Evolutionary conservation across 2,888 invertebrate genomes (phyloP).

Genomic region (Criorhina ranunculi): DNA sequence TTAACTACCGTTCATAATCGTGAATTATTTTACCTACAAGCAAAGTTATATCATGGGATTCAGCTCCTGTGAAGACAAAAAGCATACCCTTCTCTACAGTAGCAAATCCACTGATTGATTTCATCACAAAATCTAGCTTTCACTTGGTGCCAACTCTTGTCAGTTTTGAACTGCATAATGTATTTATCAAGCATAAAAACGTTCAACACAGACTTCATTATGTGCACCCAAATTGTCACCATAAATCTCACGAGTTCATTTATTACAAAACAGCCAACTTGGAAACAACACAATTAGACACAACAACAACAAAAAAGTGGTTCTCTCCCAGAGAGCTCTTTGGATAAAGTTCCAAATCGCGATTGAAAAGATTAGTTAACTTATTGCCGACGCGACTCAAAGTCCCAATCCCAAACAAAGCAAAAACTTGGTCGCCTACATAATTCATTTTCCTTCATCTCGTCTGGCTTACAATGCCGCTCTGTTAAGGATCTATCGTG

Average conservation of each 20-base stretch:
- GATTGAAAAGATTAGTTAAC: constrained; percentile 64
- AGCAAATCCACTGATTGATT: too few relatives aligned
- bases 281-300: constrained; percentile 68
- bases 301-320: constrained; percentile 46
- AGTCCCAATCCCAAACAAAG: constrained; percentile 38
- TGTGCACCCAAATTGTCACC: constrained; percentile 61
- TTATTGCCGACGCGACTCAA: constrained; percentile 28
- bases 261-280: constrained; percentile 40
- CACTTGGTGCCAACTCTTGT: neutral
- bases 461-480: constrained; percentile 32
- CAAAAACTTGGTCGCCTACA: constrained; percentile 68
- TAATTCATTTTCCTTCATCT: constrained; percentile 48
- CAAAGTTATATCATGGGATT: too few relatives aligned
- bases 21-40: too few relatives aligned
- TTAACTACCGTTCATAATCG: too few relatives aligned
- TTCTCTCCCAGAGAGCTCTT: constrained; percentile 25
- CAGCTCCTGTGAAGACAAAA: too few relatives aligned
- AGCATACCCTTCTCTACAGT: too few relatives aligned
- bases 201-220: constrained; percentile 29
- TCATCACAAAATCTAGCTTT: too few relatives aligned
- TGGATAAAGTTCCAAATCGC: constrained; percentile 65
- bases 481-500: constrained; percentile 37
- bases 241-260: constrained; percentile 65
- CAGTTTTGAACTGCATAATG: constrained; percentile 30
- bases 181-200: constrained; percentile 34